phyloP scores from a whole-genome alignment of 2,888 invertebrate species.

The Amblyteles armatorius region DNA sequence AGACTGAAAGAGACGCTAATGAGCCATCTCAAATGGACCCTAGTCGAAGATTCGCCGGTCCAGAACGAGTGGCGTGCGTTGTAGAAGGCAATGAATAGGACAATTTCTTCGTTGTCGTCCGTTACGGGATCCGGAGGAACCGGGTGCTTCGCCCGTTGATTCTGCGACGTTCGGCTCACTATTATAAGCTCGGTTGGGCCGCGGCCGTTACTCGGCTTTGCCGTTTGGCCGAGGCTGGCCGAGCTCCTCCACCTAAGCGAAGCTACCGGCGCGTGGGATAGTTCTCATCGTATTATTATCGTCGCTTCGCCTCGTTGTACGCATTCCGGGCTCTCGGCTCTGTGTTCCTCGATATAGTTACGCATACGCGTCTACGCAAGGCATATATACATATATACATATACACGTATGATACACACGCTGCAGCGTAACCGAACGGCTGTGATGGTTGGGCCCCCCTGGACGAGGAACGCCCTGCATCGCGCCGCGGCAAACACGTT shows the following conservation, averaged over 20 bases:
- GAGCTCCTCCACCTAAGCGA: slow-evolving; percentile 57
- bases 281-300: slow-evolving; percentile 82
- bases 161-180: slow-evolving; percentile 24
- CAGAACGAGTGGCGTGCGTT: background rate
- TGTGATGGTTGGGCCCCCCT: slow-evolving; percentile 24
- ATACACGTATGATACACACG: background rate
- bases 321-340: slow-evolving; percentile 65
- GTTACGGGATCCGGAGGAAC: background rate
- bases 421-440: background rate
- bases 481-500: slow-evolving; percentile 29
- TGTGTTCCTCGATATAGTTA: slow-evolving; percentile 51
- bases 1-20: slow-evolving; percentile 51
- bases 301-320: slow-evolving; percentile 71
- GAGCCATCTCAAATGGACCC: slow-evolving; percentile 24
- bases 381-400: background rate
- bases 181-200: slow-evolving; percentile 52
- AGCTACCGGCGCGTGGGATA: slow-evolving; percentile 80
- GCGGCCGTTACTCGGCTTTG: slow-evolving; percentile 33
- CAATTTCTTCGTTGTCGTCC: background rate
- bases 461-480: slow-evolving; percentile 48
- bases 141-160: slow-evolving; percentile 23
- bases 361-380: slow-evolving; percentile 33
- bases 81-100: background rate
- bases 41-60: slow-evolving; percentile 11
- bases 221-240: slow-evolving; percentile 40